Evolutionary conservation across 2,797 vertebrate genomes (phyloP), one percentile per base, ranked within the genome.

Genomic region (Enoplosus armatus): DNA sequence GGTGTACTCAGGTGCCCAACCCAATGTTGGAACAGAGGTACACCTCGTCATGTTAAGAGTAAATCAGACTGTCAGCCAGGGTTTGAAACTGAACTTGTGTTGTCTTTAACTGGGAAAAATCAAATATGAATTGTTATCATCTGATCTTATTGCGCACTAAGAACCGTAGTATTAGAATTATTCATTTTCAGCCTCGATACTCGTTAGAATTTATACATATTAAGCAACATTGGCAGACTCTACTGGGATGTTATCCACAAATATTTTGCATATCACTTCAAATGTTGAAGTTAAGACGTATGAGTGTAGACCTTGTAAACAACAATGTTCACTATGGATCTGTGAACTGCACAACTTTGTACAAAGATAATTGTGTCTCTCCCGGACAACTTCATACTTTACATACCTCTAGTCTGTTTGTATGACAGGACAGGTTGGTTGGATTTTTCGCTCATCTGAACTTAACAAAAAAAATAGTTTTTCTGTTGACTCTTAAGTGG

Each of bases 21-120:
- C 98, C 85, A 96, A 96, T 60, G 94, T 97, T 69, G 98, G 98
- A 81, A 99, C 98, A 89, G 98, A 99, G 97, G 97, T 98, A 92
- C 89, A 0, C 5, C 3, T 6, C 1, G 3, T 56, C 7, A 12
- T 26, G 18, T 39, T 58, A n/a, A 24, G 12, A 55, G n/a, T 22
- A 60, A 55, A 24, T 29, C 15, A 14, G 8, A 51, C 20, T 35
- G 20, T n/a, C 20, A 47, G 48, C 8, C 20, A 8, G 11, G 3
- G 8, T 3, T 6, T 1, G 43, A 29, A 24, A 39, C 24, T 16
- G 2, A 48, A 14, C 10, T 0, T 1, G 39, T 5, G 15, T 15
- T 5, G 11, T 53, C 33, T 39, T 29, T 12, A 2, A 18, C n/a
- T 33, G 43, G 1, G 3, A 15, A 29, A 33, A 43, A 16, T 43